Base-by-base conservation (phyloP, 1,140 invertebrate genomes). In the Nylanderia fulva region DNA sequence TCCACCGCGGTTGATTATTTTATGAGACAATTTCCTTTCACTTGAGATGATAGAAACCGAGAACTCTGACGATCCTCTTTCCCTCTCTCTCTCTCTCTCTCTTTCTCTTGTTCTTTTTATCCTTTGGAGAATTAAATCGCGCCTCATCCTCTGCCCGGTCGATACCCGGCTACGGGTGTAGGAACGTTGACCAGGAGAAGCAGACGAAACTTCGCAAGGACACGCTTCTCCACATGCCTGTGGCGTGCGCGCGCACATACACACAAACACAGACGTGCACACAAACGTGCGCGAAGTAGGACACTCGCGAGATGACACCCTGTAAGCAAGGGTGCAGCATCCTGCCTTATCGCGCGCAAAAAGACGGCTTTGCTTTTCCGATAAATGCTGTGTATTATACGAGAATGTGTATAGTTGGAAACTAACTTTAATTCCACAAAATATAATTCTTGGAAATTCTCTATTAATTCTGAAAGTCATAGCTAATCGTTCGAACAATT, bases 81-180 rank as follows among this genome's bases (percentile, higher is more conserved):
- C 15, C 56, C 52, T 39, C 29, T n/a, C n/a, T n/a, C n/a, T 18
- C 48, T 45, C 39, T 21, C n/a, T 27, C 36, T 1, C 39, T 56
- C 58, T 68, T 7, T 15, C 36, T 54, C 68, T 52, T 77, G 77
- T 42, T 71, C 85, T 85, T 86, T 89, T 60, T 54, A 85, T 15
- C 74, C 61, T 85, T 52, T 56, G 61, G 61, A 88, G 87, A 85
- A 91, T 91, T 91, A 91, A 89, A 91, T 91, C 88, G 87, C 63
- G 88, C 85, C 87, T 89, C 87, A 87, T 91, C 79, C 87, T 84
- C 33, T 27, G 42, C 7, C 63, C 76, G 88, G 86, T 91, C 91
- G 88, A 91, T 91, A 91, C 82, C 80, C 88, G 58, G 86, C 87
- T 86, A 87, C 90, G 45, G 84, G 75, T 74, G 85, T 85, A 90